A percentile compares a stretch with the other conserved stretches of the same genome.
phyloP scores from a whole-genome alignment of 2,888 invertebrate species.

The Tryphoninae sp. region DNA sequence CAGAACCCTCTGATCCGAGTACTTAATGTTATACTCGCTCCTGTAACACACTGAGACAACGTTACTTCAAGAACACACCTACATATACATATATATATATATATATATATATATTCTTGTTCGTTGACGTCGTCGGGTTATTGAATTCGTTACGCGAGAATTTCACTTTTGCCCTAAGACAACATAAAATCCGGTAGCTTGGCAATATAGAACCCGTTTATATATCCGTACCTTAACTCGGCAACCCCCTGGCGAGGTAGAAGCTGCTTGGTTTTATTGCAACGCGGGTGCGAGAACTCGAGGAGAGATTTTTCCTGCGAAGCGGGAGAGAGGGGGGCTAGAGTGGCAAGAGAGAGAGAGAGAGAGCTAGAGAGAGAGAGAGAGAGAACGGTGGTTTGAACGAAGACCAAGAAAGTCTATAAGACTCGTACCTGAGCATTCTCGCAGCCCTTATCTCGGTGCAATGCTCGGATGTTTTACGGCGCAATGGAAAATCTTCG shows the following conservation, averaged over 20 bases:
- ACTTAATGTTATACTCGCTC: not conserved
- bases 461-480: conserved; percentile 48
- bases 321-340: not conserved
- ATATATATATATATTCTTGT: not conserved
- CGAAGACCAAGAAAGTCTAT: conserved; percentile 16
- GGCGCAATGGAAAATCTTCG: conserved; percentile 37
- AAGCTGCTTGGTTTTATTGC: conserved; percentile 45
- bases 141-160: conserved; percentile 67
- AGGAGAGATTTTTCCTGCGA: conserved; percentile 2
- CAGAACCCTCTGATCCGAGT: conserved; percentile 8
- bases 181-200: conserved; percentile 64
- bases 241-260: conserved; percentile 10
- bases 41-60: not conserved
- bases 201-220: conserved; percentile 10
- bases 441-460: conserved; percentile 51
- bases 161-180: conserved; percentile 64
- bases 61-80: not conserved
- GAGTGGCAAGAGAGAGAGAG: not conserved
- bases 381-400: not conserved
- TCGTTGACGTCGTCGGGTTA: conserved; percentile 51
- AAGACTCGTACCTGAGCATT: conserved; percentile 37
- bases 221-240: conserved; percentile 7
- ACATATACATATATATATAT: too few species aligned
- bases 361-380: not conserved
- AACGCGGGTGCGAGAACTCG: conserved; percentile 1